Conservation (phyloP, 2,797 vertebrate genomes). For the Prunella strophiata region DNA sequence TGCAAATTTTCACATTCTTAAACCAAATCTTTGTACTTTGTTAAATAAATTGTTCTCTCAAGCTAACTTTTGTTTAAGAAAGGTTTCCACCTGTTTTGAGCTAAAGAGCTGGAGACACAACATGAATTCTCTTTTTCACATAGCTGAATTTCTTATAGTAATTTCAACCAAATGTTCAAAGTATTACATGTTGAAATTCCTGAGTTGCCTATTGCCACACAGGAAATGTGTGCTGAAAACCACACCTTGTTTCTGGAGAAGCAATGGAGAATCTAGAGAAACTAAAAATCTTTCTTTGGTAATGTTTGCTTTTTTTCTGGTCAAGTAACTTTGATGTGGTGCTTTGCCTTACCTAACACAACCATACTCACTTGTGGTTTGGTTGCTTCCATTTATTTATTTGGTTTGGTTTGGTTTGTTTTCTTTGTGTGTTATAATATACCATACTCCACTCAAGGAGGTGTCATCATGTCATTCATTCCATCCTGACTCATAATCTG, state of each 20-base stretch:
- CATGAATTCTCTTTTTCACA: not conserved
- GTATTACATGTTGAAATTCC: not conserved
- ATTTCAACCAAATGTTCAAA: not conserved
- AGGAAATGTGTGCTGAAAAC: not conserved
- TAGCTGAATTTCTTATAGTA: not conserved
- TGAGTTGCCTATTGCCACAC: too few relatives aligned
- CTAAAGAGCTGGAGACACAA: not conserved
- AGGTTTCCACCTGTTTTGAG: not conserved
- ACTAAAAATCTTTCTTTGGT: not conserved
- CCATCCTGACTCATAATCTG: not conserved
- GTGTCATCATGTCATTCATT: not conserved
- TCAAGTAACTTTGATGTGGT: not conserved
- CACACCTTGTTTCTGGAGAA: not conserved
- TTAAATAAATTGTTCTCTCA: not conserved
- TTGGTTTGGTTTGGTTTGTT: fast-evolving
- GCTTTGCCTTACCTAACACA: not conserved
- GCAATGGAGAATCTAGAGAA: not conserved
- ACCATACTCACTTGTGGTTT: not conserved
- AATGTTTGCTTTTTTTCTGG: not conserved
- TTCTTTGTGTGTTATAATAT: not conserved
- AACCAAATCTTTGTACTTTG: not conserved
- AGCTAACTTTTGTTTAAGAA: not conserved
- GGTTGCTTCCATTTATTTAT: not conserved
- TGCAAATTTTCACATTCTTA: not conserved
- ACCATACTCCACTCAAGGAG: not conserved